These are phyloP conservation scores for Platynereis dumerilii DNA, from an alignment of 2,888 invertebrate species.

Conservation along the genomic window DNA sequence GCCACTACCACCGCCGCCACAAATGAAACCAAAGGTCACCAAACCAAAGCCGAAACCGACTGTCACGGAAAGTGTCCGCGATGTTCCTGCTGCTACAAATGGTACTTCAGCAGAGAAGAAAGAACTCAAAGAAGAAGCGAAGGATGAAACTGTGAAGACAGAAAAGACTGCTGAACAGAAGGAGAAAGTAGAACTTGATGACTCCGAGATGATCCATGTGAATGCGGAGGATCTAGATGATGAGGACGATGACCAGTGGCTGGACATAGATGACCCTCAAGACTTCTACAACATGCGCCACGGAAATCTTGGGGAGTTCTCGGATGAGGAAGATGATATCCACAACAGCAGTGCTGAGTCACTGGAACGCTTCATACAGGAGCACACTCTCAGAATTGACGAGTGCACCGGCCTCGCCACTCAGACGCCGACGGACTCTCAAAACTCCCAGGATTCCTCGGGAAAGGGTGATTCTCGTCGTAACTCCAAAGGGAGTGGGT, in stretches of 20 bases:
- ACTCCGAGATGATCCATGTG: not conserved
- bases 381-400: conserved; percentile 26
- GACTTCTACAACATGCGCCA: conserved; percentile 16
- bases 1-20: too few species aligned
- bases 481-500: too few species aligned
- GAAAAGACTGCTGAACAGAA: not conserved
- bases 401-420: conserved; percentile 10
- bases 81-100: too few species aligned
- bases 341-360: conserved; percentile 29
- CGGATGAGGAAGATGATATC: conserved; percentile 19
- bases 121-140: too few species aligned
- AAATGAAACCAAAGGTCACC: not conserved
- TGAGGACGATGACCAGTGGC: conserved; percentile 1
- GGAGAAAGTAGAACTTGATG: not conserved
- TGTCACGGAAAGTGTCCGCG: not conserved
- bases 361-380: conserved; percentile 28
- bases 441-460: too few species aligned
- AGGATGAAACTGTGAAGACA: too few species aligned
- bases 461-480: too few species aligned
- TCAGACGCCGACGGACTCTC: not conserved
- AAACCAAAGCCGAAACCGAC: not conserved
- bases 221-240: conserved; percentile 1
- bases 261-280: conserved; percentile 20
- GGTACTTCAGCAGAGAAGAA: too few species aligned
- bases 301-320: not conserved